These are phyloP conservation scores for Dromiciops gliroides DNA, from an alignment of 2,113 vertebrate genomes.

Conservation along the genomic window DNA sequence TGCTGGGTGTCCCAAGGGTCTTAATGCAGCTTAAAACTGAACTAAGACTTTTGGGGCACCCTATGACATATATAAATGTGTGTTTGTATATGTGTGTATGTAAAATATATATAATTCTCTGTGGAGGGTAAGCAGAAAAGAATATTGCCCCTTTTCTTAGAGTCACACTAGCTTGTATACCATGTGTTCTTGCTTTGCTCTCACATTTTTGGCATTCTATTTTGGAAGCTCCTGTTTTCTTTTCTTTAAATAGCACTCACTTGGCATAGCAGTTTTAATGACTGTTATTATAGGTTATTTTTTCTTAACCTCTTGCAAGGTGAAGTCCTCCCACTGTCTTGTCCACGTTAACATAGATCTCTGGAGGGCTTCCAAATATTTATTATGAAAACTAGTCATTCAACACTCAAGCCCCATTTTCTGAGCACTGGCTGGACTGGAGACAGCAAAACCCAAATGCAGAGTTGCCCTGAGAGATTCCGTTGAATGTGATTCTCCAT, in stretches of 20 bases:
- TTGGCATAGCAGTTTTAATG: not conserved
- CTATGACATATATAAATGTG: no score
- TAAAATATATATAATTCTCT: no score
- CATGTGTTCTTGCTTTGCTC: not conserved
- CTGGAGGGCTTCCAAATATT: not conserved
- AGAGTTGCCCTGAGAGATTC: not conserved
- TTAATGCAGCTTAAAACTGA: not conserved
- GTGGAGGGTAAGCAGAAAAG: not conserved
- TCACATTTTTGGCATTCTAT: not conserved
- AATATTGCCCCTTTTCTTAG: not conserved
- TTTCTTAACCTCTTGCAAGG: not conserved
- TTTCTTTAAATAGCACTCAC: not conserved
- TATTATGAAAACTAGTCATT: not conserved
- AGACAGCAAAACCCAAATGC: not conserved
- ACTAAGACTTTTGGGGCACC: not conserved
- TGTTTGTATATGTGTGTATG: no score
- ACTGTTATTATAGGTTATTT: not conserved
- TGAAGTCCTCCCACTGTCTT: not conserved
- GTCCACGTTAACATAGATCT: not conserved
- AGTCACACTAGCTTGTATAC: not conserved
- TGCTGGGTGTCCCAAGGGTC: not conserved
- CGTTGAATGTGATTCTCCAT: not conserved
- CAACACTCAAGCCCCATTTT: not conserved
- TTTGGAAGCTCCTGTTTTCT: slow-evolving; percentile 1
- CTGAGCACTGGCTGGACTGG: not conserved